Percentiles rank a stretch among this genome's conserved stretches.
phyloP scores from a whole-genome alignment of 2,113 vertebrate genomes.

The Coptodon bakossiorum region DNA sequence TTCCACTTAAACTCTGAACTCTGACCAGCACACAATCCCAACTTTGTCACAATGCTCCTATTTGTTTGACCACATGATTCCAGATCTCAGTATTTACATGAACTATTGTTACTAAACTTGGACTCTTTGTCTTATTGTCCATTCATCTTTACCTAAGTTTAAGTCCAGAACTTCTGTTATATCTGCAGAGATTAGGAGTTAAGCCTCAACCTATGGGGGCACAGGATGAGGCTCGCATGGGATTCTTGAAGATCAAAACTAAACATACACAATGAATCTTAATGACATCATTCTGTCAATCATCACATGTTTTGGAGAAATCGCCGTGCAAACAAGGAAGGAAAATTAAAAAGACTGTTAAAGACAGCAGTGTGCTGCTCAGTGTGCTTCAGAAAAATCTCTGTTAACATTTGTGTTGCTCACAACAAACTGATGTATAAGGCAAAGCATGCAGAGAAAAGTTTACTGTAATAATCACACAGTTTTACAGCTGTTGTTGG shows the following conservation, averaged over 20 bases:
- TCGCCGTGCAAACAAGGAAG: not conserved
- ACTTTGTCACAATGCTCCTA: not conserved
- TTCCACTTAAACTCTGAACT: not conserved
- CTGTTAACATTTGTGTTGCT: not conserved
- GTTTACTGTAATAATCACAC: not conserved
- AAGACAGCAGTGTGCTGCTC: not conserved
- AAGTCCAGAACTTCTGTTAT: not conserved
- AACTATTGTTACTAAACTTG: not conserved
- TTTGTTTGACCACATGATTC: not conserved
- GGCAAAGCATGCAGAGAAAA: fast-evolving
- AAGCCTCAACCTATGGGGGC: not conserved
- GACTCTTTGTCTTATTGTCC: not conserved
- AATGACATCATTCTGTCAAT: not conserved
- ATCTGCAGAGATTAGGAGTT: not conserved
- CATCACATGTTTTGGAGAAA: not conserved
- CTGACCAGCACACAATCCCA: not conserved
- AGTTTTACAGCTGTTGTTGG: not conserved
- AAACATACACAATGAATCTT: not conserved
- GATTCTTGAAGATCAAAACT: not conserved
- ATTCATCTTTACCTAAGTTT: fast-evolving
- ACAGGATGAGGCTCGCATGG: fast-evolving
- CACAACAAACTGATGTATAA: not conserved
- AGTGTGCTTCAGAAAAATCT: not conserved
- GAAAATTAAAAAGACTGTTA: not conserved
- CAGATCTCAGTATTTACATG: not conserved